Evolutionary conservation across 2,113 vertebrate genomes (phyloP).

Genomic region (Camelus bactrianus): DNA sequence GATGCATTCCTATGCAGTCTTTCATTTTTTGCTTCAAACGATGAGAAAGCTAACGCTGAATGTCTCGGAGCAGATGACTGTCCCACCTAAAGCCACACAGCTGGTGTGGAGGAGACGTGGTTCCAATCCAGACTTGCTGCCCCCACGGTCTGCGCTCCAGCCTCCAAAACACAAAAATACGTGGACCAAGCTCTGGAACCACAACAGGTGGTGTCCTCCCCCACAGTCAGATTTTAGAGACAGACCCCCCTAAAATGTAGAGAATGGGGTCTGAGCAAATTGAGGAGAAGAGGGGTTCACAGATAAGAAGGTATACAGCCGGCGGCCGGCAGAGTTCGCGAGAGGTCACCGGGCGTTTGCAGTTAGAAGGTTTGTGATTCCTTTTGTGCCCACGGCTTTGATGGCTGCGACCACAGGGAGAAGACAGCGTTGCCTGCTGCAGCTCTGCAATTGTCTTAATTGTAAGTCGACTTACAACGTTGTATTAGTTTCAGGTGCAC

Average conservation of each 20-base stretch:
- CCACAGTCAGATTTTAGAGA: neutral
- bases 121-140: neutral
- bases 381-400: neutral
- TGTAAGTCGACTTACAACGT: neutral
- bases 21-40: neutral
- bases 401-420: fast-evolving
- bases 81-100: neutral
- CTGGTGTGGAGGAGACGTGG: neutral
- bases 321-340: neutral
- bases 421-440: fast-evolving
- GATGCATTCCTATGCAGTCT: neutral
- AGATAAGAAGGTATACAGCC: neutral
- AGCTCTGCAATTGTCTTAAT: neutral
- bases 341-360: too few relatives aligned
- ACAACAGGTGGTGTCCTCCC: neutral
- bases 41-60: neutral
- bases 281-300: neutral
- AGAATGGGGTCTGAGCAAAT: neutral
- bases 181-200: neutral
- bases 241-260: neutral
- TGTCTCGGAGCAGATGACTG: neutral
- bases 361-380: neutral
- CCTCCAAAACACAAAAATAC: neutral
- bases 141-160: too few relatives aligned
- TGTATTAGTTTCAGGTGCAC: neutral